Percentiles rank a stretch among this genome's conserved stretches.
Conservation (phyloP, 2,797 vertebrate genomes). For the Notamacropus eugenii region DNA sequence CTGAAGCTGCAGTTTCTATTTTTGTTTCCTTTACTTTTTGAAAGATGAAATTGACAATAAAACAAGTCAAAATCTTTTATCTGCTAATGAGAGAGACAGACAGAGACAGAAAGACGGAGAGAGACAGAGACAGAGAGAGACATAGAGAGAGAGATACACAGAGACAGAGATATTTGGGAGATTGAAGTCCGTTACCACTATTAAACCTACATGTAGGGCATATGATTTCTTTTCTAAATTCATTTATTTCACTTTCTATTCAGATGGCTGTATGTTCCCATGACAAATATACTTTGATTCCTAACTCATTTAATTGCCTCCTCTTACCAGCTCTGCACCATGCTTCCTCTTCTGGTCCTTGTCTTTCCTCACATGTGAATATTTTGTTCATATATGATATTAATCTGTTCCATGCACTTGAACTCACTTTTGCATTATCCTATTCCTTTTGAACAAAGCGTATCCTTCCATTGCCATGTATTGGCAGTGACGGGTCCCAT, state of each 20-base stretch:
- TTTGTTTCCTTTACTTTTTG: background rate
- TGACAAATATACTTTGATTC: background rate
- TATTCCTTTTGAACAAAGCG: background rate
- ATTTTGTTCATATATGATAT: background rate
- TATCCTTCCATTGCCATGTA: background rate
- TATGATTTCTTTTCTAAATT: background rate
- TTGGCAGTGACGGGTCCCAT: background rate
- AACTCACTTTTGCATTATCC: background rate
- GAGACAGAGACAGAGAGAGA: background rate
- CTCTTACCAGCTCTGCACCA: background rate
- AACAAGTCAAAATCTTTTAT: background rate
- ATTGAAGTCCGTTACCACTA: background rate
- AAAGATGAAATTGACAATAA: background rate
- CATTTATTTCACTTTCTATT: background rate
- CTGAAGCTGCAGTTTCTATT: background rate
- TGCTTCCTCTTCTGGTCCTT: background rate
- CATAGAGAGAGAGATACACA: too few species aligned
- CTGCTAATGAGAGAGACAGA: background rate
- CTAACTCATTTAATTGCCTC: background rate
- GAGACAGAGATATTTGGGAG: background rate
- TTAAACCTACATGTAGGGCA: background rate
- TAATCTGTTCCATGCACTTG: background rate
- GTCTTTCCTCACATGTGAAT: background rate
- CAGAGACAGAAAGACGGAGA: accelerated
- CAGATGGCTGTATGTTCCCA: background rate